Evolutionary conservation across 2,113 vertebrate species (phyloP).

Genomic region (Trochalopteron elliotii): DNA sequence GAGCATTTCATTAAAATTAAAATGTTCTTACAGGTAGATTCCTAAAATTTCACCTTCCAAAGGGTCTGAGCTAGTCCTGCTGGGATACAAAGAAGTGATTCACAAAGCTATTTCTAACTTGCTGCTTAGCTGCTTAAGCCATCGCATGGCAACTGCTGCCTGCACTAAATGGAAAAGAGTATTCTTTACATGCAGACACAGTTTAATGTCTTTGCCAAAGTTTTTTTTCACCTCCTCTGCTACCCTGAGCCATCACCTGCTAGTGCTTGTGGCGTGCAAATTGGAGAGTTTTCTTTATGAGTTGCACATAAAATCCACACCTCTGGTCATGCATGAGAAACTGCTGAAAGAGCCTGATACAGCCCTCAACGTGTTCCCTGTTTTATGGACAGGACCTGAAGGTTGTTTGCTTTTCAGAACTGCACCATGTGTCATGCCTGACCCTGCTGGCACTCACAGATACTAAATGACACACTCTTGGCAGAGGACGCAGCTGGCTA

Average conservation of each 20-base stretch:
- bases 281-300: conserved; percentile 62
- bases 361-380: conserved; percentile 36
- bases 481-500: conserved; percentile 45
- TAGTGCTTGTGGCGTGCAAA: conserved; percentile 42
- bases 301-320: conserved; percentile 72
- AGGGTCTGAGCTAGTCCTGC: background rate
- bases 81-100: background rate
- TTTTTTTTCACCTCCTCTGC: conserved; percentile 47
- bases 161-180: background rate
- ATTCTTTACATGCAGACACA: background rate
- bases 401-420: conserved; percentile 57
- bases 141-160: background rate
- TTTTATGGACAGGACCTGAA: conserved; percentile 38
- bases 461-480: conserved; percentile 36
- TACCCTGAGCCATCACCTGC: conserved; percentile 57
- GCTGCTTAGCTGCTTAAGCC: conserved; percentile 11
- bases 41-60: background rate
- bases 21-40: background rate
- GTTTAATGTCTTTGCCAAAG: conserved; percentile 51
- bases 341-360: conserved; percentile 38
- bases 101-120: conserved; percentile 1
- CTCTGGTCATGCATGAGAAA: conserved; percentile 67
- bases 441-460: conserved; percentile 41
- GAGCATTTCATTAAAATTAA: background rate
- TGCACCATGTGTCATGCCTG: conserved; percentile 46